Percentiles rank a stretch among this genome's conserved stretches.
Conservation (phyloP, 1,140 invertebrate species). For the Carcinoscorpius rotundicauda region DNA sequence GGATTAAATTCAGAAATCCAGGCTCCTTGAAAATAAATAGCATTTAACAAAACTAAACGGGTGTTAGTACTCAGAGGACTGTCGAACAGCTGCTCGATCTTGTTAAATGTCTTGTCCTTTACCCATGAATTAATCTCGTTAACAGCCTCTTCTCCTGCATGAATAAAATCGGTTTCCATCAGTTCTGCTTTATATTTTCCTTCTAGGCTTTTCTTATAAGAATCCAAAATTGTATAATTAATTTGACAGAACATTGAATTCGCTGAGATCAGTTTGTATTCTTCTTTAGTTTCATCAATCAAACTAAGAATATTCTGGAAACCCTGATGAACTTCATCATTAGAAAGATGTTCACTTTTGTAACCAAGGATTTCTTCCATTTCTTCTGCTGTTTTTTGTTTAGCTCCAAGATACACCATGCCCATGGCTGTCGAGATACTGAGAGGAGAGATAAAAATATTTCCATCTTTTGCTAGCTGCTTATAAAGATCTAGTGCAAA, state of each 20-base stretch:
- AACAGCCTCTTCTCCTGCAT: too few relatives aligned
- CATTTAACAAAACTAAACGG: too few relatives aligned
- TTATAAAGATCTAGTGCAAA: too few relatives aligned
- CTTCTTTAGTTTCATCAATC: not conserved
- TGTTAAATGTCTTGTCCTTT: too few relatives aligned
- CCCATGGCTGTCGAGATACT: not conserved
- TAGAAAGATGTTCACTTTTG: not conserved
- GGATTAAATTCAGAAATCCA: too few relatives aligned
- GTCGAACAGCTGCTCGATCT: too few relatives aligned
- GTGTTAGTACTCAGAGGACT: too few relatives aligned
- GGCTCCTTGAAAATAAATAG: too few relatives aligned
- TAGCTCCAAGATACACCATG: not conserved
- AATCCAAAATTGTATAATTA: not conserved
- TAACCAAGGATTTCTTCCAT: not conserved
- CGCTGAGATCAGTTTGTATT: too few relatives aligned
- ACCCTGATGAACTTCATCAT: not conserved
- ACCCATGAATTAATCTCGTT: too few relatives aligned
- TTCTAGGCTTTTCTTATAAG: not conserved
- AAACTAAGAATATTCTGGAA: not conserved
- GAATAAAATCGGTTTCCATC: not conserved
- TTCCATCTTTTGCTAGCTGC: not conserved
- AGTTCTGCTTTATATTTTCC: not conserved
- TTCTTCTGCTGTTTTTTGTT: not conserved
- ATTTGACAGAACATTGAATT: not conserved
- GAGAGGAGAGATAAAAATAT: constrained; percentile 1